Evolutionary conservation across 2,797 vertebrate genomes (phyloP), one percentile per base, ranked within the genome.

Genomic region (Thalassophryne amazonica): DNA sequence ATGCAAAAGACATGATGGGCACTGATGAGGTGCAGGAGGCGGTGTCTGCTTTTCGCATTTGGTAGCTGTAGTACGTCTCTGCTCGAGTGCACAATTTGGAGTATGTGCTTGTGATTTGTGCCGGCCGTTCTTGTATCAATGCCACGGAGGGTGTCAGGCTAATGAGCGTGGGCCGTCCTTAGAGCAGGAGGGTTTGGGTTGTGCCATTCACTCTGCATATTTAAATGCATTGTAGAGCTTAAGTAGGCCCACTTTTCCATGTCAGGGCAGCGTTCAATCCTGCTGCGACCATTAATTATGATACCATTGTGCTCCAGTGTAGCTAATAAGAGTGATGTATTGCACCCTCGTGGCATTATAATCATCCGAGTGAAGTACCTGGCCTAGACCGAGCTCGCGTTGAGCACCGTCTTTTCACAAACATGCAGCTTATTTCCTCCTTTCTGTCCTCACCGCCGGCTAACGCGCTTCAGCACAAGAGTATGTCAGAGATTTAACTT

Each of bases 251-350:
- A 83, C 83, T 87, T 86, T 87, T 85, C 83, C 82, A 86, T 87
- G 89, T 90, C 87, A 90, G 88, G 87, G 86, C 85, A 86, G 80
- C 62, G 73, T 84, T 88, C 84, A 87, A 86, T 88, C 89, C 88
- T 89, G 87, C 86, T 88, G 86, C 76, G 85, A 85, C 89, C 87
- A 89, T 89, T 92, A 92, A 92, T 92, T 91, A 92, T 89, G 83
- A 89, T 86, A 86, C 85, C 86, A 88, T 91, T 91, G 89, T 91
- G 89, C 86, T 88, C 83, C 80, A 67, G 80, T 86, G 89, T 86
- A 86, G 85, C 88, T 90, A 91, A 90, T 91, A 89, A 86, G 88
- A 90, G 87, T 86, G 87, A 89, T 88, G 86, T 86, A 89, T 86
- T 87, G 88, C 84, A 88, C 86, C 88, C 86, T 85, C 40, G 71